These are phyloP conservation scores for Ceraclea dissimilis DNA, from an alignment of 2,888 invertebrate species.

Conservation along the genomic window DNA sequence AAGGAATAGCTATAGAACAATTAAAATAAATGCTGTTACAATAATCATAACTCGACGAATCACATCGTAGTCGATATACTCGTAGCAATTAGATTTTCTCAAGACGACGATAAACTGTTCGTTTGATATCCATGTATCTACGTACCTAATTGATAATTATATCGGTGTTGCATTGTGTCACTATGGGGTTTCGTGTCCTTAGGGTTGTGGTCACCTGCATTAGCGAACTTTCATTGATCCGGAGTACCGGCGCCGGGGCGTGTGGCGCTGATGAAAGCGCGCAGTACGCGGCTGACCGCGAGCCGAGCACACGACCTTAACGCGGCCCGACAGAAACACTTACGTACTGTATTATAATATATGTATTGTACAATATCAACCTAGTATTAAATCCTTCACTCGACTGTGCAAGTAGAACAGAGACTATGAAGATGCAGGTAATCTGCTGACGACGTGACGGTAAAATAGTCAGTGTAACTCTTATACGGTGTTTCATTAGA, in stretches of 20 bases:
- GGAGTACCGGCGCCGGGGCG: slow-evolving; percentile 29
- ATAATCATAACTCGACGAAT: no score
- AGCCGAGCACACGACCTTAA: background rate
- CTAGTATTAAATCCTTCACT: no score
- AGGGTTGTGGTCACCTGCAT: slow-evolving; percentile 25
- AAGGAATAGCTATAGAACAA: no score
- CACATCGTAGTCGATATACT: no score
- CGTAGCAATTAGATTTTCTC: no score
- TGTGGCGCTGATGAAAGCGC: slow-evolving; percentile 6
- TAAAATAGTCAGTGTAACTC: background rate
- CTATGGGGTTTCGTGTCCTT: no score
- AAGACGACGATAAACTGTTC: no score
- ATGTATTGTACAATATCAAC: background rate
- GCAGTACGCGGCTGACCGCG: slow-evolving; percentile 14
- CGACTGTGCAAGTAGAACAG: background rate
- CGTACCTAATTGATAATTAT: no score
- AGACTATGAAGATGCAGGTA: background rate
- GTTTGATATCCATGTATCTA: no score
- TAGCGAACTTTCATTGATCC: slow-evolving; percentile 35
- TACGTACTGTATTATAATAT: no score
- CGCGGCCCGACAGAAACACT: background rate
- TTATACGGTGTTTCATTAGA: background rate
- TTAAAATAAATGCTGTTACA: no score
- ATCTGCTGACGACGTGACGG: background rate
- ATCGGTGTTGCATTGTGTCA: no score